These are phyloP conservation scores for Bombus sibiricus DNA, from an alignment of 1,140 invertebrate species.

Conservation along the genomic window DNA sequence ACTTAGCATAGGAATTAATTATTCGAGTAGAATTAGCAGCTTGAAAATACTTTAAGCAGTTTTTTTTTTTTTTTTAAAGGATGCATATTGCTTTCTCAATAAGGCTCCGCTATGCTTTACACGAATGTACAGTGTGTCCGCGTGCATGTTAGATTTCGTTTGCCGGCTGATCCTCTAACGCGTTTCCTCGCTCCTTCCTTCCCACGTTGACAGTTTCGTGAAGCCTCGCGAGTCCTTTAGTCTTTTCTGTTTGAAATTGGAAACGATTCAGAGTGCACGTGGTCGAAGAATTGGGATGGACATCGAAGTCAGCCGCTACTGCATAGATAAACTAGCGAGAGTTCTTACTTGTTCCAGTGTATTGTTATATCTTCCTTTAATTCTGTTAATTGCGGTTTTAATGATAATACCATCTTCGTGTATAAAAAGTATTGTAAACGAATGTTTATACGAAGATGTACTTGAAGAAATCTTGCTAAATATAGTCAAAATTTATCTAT, in stretches of 20 bases:
- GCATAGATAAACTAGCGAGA: neutral
- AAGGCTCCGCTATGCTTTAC: conserved; percentile 74
- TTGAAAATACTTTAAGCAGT: conserved; percentile 71
- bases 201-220: conserved; percentile 5
- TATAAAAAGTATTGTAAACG: neutral
- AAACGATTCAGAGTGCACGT: conserved; percentile 42
- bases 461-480: neutral
- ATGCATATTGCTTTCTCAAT: conserved; percentile 77
- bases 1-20: conserved; percentile 63
- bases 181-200: neutral
- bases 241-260: conserved; percentile 3
- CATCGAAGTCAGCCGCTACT: conserved; percentile 46
- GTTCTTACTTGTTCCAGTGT: neutral
- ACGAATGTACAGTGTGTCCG: conserved; percentile 69
- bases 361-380: neutral
- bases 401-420: neutral
- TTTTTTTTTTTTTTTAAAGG: conserved; percentile 56
- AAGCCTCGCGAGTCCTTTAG: conserved; percentile 30
- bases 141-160: conserved; percentile 13
- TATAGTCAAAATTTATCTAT: neutral
- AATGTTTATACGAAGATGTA: neutral
- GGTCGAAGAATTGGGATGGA: conserved; percentile 39
- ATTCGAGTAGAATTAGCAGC: conserved; percentile 65
- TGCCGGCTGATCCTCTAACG: conserved; percentile 15
- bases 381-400: too few relatives aligned